phyloP scores from a whole-genome alignment of 2,113 vertebrate genomes.

The Muntiacus muntjak region DNA sequence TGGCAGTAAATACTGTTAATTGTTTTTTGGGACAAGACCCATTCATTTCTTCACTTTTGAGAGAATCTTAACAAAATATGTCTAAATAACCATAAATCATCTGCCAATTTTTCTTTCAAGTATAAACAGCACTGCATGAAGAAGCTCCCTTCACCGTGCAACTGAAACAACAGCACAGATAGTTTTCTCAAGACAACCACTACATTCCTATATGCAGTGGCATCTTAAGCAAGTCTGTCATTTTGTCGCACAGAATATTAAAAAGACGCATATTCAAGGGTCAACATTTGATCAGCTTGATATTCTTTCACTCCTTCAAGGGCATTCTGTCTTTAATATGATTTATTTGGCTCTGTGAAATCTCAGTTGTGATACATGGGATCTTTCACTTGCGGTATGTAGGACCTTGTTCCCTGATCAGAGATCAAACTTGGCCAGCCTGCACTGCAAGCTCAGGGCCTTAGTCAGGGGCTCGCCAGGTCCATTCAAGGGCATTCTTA shows the following conservation, averaged over 20 bases:
- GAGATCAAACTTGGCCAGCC: not conserved
- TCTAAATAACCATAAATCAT: conserved; percentile 13
- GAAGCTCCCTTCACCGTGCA: not conserved
- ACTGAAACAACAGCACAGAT: not conserved
- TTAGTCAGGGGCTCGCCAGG: not conserved
- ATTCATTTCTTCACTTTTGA: conserved; percentile 27
- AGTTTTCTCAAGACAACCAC: not conserved
- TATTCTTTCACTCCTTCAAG: not conserved
- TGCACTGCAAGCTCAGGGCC: not conserved
- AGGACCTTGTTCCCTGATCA: not conserved
- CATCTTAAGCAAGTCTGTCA: not conserved
- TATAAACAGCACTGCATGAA: not conserved
- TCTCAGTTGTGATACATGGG: not conserved
- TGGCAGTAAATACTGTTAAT: not conserved
- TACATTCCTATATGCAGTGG: not conserved
- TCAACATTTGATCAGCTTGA: not conserved
- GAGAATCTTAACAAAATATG: not conserved
- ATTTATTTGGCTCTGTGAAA: not conserved
- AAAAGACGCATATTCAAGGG: not conserved
- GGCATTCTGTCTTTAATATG: not conserved
- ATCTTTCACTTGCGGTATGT: not conserved
- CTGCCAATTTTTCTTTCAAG: not conserved
- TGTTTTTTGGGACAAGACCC: conserved; percentile 10
- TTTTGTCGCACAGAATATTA: not conserved
- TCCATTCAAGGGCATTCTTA: not conserved